Conservation (phyloP, 2,888 invertebrate species). For the Epinotia ramella region DNA sequence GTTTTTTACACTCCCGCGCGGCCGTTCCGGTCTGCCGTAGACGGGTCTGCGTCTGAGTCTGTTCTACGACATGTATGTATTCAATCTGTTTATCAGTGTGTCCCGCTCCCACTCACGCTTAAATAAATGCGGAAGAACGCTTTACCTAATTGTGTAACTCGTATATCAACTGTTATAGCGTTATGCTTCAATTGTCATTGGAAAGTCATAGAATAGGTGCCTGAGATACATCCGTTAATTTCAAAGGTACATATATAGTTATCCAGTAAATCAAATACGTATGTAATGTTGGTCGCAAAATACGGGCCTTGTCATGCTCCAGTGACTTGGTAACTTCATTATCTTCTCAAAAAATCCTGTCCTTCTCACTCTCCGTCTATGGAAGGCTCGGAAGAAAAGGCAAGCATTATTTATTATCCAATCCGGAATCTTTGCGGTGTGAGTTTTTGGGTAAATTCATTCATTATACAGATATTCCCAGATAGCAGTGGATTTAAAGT, state of each 20-base stretch:
- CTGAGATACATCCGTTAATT: neutral
- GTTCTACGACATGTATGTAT: neutral
- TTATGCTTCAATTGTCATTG: neutral
- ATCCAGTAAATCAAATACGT: neutral
- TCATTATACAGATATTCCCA: conserved; percentile 9
- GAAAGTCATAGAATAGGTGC: neutral
- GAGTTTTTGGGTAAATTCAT: conserved; percentile 16
- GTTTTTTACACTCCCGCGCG: conserved; percentile 19
- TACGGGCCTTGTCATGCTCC: conserved; percentile 5
- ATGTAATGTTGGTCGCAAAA: conserved; percentile 1
- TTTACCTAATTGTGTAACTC: neutral
- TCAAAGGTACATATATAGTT: neutral
- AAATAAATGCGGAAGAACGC: neutral
- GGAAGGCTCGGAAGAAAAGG: neutral
- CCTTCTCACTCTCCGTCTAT: neutral
- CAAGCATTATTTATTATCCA: conserved; percentile 1
- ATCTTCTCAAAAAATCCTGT: conserved; percentile 7
- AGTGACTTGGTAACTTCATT: conserved; percentile 18
- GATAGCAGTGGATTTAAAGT: conserved; percentile 5
- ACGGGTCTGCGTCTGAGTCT: conserved; percentile 10
- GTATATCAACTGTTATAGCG: neutral
- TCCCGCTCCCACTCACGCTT: neutral
- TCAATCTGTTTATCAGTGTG: neutral
- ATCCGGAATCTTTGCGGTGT: conserved; percentile 9
- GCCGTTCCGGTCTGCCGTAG: conserved; percentile 29